A percentile compares a stretch with the other conserved stretches of the same genome.
Evolutionary conservation across 2,113 vertebrate species (phyloP).

Genomic region (human): GRCh38 chr11:29086501-29087000

Average conservation of each 20-base stretch:
- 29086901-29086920: background rate
- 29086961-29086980: background rate
- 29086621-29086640: background rate
- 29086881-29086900: background rate
- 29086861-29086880: background rate
- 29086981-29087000: background rate
- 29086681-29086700: constrained; percentile 38
- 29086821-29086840: background rate
- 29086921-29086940: background rate
- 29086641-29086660: constrained; percentile 1
- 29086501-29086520: background rate
- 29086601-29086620: constrained; percentile 32
- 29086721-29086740: background rate
- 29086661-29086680: constrained; percentile 12
- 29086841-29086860: background rate
- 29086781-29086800: background rate
- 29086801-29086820: background rate
- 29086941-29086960: background rate
- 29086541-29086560: background rate
- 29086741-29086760: background rate
- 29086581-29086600: background rate
- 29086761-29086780: background rate
- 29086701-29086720: background rate
- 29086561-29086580: background rate
- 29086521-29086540: background rate